Conservation (phyloP, 2,113 vertebrate genomes). For the Laterallus jamaicensis region DNA sequence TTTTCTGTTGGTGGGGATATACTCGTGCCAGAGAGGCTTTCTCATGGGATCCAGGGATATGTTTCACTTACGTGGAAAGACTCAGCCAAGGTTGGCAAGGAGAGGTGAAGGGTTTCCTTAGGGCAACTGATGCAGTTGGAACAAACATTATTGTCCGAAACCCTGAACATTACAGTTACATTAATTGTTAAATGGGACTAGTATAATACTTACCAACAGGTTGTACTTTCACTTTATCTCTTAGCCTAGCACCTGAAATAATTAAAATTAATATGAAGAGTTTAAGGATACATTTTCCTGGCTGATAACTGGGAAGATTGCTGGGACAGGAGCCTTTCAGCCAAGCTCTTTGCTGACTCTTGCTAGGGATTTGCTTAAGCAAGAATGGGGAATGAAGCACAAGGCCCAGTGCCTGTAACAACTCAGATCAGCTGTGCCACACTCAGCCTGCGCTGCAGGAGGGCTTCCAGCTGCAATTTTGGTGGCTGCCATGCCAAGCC, state of each 20-base stretch:
- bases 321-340: neutral
- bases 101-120: neutral
- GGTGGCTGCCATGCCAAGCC: neutral
- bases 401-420: rapidly evolving
- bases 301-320: neutral
- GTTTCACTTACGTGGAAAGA: neutral
- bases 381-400: neutral
- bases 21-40: neutral
- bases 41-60: neutral
- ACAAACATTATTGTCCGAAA: neutral
- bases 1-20: neutral
- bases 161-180: neutral
- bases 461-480: neutral
- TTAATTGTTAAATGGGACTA: neutral
- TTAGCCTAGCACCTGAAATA: neutral
- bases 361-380: neutral
- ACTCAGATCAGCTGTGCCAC: rapidly evolving
- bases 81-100: neutral
- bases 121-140: neutral
- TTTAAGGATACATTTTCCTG: neutral
- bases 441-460: neutral
- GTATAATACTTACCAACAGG: neutral
- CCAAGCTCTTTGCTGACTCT: neutral
- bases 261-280: neutral
- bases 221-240: rapidly evolving